A percentile compares a stretch with the other conserved stretches of the same genome.
Conservation (phyloP, 2,797 vertebrate species). For the Enteromius radiatus region DNA sequence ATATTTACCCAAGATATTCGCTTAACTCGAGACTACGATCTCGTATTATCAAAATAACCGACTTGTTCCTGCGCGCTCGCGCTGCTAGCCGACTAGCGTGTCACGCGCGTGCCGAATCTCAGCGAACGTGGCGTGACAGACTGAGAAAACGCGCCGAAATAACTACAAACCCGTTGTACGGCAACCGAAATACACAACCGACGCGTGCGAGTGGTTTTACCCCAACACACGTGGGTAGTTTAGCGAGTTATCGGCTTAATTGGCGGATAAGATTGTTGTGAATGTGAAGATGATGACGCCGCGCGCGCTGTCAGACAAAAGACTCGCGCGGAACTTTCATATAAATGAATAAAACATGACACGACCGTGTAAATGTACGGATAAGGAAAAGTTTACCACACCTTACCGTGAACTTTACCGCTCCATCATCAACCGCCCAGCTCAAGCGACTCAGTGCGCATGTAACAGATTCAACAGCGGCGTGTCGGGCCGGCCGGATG, state of each 20-base stretch:
- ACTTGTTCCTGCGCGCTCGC: not conserved
- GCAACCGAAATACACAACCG: not conserved
- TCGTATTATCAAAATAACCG: not conserved
- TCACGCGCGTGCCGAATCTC: slow-evolving; percentile 36
- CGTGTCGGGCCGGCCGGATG: slow-evolving; percentile 68
- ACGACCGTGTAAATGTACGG: not conserved
- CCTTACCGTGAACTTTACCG: slow-evolving; percentile 54
- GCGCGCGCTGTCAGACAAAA: slow-evolving; percentile 27
- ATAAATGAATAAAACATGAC: not conserved
- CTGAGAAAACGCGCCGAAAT: not conserved
- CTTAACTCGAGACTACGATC: not conserved
- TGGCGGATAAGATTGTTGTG: not conserved
- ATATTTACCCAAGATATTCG: not conserved
- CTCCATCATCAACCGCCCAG: slow-evolving; percentile 45
- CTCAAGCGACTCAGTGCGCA: slow-evolving; percentile 25
- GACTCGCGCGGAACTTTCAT: slow-evolving; percentile 11
- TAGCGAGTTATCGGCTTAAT: not conserved
- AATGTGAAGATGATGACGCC: not conserved
- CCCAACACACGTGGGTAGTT: not conserved
- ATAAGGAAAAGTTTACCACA: not conserved
- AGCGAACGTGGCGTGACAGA: slow-evolving; percentile 53
- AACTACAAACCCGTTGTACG: not conserved
- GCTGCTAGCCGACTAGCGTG: slow-evolving; percentile 44
- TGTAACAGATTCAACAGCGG: slow-evolving; percentile 55
- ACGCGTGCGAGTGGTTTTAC: too few relatives aligned